These are phyloP conservation scores for Hippolais icterina DNA, from an alignment of 2,113 vertebrate genomes.

Conservation along the genomic window DNA sequence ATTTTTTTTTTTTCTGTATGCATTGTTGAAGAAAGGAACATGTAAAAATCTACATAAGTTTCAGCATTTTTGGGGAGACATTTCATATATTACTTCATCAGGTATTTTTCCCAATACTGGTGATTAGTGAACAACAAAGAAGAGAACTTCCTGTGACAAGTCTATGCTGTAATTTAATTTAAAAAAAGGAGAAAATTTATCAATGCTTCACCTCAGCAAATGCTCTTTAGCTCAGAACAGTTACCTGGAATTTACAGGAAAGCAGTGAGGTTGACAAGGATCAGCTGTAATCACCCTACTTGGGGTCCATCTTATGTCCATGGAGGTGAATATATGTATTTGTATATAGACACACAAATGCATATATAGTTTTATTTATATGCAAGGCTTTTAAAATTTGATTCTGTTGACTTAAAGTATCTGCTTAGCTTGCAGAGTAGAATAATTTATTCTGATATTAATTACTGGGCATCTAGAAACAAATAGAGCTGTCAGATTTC, in stretches of 20 bases:
- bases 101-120: not conserved
- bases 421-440: not conserved
- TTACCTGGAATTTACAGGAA: not conserved
- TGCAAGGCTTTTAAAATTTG: not conserved
- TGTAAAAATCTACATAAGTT: not conserved
- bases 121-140: not conserved
- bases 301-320: not conserved
- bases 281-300: not conserved
- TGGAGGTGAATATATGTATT: not conserved
- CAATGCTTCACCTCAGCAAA: not conserved
- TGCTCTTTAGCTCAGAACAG: not conserved
- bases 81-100: not conserved
- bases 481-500: not conserved
- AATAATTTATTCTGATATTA: not conserved
- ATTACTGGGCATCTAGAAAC: not conserved
- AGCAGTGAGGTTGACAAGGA: not conserved
- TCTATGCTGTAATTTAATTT: not conserved
- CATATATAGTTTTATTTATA: not conserved
- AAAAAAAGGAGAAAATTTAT: not conserved
- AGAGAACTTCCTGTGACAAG: not conserved
- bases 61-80: rapidly evolving
- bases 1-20: not conserved
- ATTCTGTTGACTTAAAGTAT: not conserved
- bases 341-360: not conserved
- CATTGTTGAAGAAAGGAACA: not conserved